Conservation (phyloP, 1,140 invertebrate genomes). For the Diuraphis noxia region DNA sequence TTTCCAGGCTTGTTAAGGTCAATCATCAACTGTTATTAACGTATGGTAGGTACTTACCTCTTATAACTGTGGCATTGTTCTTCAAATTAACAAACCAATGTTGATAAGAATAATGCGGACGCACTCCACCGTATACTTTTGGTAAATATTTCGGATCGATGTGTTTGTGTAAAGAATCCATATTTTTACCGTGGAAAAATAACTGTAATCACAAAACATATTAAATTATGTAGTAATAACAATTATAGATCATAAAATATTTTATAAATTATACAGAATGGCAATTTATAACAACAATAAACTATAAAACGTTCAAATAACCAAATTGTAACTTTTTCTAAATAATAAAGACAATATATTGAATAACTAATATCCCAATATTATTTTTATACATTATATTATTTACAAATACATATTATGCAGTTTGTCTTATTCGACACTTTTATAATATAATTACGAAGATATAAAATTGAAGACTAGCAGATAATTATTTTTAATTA, state of each 20-base stretch:
- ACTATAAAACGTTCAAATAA: not conserved
- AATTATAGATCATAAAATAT: not conserved
- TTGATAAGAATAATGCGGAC: slow-evolving; percentile 72
- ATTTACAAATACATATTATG: not conserved
- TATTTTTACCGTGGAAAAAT: slow-evolving; percentile 75
- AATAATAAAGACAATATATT: not conserved
- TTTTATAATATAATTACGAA: no score
- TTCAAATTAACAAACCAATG: slow-evolving; percentile 72
- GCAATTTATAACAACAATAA: not conserved
- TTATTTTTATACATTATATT: no score
- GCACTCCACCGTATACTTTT: slow-evolving; percentile 71
- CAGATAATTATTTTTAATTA: not conserved
- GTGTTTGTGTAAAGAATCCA: slow-evolving; percentile 76
- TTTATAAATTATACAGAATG: not conserved
- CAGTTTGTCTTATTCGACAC: not conserved
- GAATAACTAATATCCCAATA: not conserved
- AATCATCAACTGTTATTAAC: not conserved
- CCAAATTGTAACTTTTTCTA: not conserved
- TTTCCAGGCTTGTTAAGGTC: not conserved
- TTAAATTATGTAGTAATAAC: not conserved
- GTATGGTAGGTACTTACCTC: slow-evolving; percentile 59
- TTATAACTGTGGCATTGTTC: slow-evolving; percentile 65
- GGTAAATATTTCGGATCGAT: slow-evolving; percentile 72
- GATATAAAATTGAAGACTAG: no score
- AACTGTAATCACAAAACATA: slow-evolving; percentile 57